These are phyloP conservation scores for Epinephelus malabaricus DNA, from an alignment of 2,797 vertebrate species.

Conservation along the genomic window DNA sequence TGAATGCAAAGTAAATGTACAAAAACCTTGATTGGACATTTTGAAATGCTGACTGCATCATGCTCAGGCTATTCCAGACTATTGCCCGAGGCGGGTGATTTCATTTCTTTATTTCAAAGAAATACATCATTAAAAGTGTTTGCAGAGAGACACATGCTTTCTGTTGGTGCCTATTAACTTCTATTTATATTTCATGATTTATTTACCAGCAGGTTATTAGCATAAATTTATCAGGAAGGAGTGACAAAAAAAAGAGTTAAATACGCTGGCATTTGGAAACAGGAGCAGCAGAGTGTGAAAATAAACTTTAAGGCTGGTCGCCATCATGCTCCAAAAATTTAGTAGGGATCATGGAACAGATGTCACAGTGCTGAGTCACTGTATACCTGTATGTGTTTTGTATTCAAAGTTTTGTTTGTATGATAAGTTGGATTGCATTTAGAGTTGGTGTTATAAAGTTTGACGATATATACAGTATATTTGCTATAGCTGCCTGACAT, in stretches of 20 bases:
- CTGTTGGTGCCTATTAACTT: conserved; percentile 70
- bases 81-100: conserved; percentile 66
- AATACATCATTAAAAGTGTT: conserved; percentile 78
- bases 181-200: conserved; percentile 78
- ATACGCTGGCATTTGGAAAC: neutral
- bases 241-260: conserved; percentile 36
- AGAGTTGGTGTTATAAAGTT: neutral
- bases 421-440: conserved; percentile 2
- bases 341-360: neutral
- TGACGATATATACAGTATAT: neutral
- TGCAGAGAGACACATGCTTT: conserved; percentile 69
- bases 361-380: neutral
- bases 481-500: neutral
- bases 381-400: neutral
- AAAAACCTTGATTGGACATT: conserved; percentile 60
- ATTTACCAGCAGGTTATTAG: conserved; percentile 72
- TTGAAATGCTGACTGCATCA: conserved; percentile 70
- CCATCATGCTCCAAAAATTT: neutral
- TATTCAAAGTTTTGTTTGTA: neutral
- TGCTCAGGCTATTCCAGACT: conserved; percentile 55
- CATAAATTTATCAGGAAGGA: conserved; percentile 59
- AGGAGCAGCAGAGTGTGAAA: conserved; percentile 16
- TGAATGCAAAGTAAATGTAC: conserved; percentile 62
- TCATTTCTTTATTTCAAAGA: conserved; percentile 78
- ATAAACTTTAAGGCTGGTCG: conserved; percentile 16